Evolutionary conservation across 1,140 invertebrate species (phyloP).

Genomic region (Oncopeltus fasciatus): DNA sequence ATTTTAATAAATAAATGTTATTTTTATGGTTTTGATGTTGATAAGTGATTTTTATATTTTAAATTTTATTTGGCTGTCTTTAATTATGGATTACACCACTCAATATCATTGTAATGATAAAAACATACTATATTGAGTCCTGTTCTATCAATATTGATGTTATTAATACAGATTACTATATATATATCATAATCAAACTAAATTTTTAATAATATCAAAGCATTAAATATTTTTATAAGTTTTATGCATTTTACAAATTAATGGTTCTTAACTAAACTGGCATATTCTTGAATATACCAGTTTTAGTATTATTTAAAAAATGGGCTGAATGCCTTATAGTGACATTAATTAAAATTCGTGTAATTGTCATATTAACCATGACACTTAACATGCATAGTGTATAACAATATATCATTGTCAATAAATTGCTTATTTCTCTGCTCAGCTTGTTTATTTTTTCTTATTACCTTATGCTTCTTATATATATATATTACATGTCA

Average conservation of each 20-base stretch:
- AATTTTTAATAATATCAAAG: too few relatives aligned
- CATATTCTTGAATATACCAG: conserved; percentile 1
- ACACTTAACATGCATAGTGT: not conserved
- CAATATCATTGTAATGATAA: too few relatives aligned
- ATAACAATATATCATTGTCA: not conserved
- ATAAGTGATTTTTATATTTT: too few relatives aligned
- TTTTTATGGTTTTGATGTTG: too few relatives aligned
- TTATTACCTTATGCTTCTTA: not conserved
- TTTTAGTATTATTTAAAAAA: conserved; percentile 2
- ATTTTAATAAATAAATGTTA: too few relatives aligned
- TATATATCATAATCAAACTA: too few relatives aligned
- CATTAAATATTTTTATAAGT: not conserved
- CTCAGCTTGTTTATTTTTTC: not conserved
- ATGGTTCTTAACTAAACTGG: not conserved
- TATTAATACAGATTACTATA: too few relatives aligned
- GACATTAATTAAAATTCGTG: conserved; percentile 3
- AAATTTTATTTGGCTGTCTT: too few relatives aligned
- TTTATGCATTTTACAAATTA: not conserved
- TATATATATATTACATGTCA: too few relatives aligned
- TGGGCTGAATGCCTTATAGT: not conserved
- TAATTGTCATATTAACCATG: conserved; percentile 5
- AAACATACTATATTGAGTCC: too few relatives aligned
- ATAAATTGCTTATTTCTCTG: not conserved
- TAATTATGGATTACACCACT: too few relatives aligned
- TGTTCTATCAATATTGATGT: too few relatives aligned